A percentile compares a stretch with the other conserved stretches of the same genome.
These are phyloP conservation scores for Callipepla squamata DNA, from an alignment of 2,113 vertebrate genomes.

Conservation along the genomic window DNA sequence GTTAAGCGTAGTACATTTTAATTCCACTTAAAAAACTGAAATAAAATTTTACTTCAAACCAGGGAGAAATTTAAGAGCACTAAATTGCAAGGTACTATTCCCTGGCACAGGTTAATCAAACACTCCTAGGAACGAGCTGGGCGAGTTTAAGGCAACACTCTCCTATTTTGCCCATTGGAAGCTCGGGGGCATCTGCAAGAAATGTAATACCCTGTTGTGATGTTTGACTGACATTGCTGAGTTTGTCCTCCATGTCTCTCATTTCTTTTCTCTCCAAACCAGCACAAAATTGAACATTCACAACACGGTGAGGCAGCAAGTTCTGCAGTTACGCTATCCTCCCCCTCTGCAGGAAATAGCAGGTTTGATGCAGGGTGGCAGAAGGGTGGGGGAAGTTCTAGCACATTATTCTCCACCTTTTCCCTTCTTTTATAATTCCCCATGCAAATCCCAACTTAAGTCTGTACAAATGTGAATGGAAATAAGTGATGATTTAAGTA, in stretches of 20 bases:
- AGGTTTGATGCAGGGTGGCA: accelerated
- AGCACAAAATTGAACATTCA: neutral
- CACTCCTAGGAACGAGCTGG: neutral
- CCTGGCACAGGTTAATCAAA: neutral
- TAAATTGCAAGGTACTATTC: neutral
- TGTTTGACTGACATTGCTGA: neutral
- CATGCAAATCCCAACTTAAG: neutral
- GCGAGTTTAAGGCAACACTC: neutral
- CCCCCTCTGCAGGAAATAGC: neutral
- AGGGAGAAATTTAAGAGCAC: neutral
- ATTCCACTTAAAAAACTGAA: neutral
- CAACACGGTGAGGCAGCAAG: neutral
- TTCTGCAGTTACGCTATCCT: neutral
- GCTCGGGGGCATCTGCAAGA: neutral
- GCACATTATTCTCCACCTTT: accelerated
- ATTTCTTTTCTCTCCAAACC: neutral
- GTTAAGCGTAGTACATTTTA: neutral
- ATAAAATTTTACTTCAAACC: neutral
- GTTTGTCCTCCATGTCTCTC: neutral
- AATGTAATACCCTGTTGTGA: neutral
- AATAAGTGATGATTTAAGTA: neutral
- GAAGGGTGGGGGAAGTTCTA: neutral
- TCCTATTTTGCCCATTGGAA: neutral
- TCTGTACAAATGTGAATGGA: neutral
- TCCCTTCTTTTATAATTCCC: neutral